These are phyloP conservation scores for Tenualosa thibaudeaui DNA, from an alignment of 2,797 vertebrate species.

Conservation along the genomic window DNA sequence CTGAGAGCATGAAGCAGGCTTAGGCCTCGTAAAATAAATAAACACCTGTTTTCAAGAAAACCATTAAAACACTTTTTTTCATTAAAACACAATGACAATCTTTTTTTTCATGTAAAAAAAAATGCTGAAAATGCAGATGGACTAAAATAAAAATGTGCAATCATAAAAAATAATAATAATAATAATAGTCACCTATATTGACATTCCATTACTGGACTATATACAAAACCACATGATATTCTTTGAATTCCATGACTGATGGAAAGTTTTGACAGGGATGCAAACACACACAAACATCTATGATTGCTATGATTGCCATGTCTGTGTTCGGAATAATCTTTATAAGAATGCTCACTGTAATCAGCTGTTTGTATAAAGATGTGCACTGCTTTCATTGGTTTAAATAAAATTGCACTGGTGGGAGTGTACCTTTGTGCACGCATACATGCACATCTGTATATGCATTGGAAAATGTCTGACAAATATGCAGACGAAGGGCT, in stretches of 20 bases:
- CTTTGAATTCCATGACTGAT: not conserved
- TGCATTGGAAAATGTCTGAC: not conserved
- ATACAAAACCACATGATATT: constrained; percentile 21
- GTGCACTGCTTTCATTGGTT: not conserved
- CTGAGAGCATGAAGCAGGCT: constrained; percentile 12
- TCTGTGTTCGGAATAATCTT: not conserved
- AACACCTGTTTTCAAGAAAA: constrained; percentile 3
- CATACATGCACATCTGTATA: not conserved
- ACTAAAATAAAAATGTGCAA: not conserved
- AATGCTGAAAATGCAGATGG: not conserved
- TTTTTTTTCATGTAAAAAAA: not conserved
- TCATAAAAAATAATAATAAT: not conserved
- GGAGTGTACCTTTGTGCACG: not conserved
- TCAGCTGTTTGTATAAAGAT: not conserved
- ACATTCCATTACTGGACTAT: constrained; percentile 13
- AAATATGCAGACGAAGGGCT: not conserved
- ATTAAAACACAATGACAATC: constrained; percentile 10
- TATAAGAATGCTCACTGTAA: not conserved
- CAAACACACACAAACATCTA: not conserved
- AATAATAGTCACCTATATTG: not conserved
- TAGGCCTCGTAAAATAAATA: constrained; percentile 5
- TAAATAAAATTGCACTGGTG: not conserved
- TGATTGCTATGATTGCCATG: constrained; percentile 14
- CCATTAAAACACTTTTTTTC: constrained; percentile 6
- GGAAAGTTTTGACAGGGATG: not conserved